Conservation (phyloP, 2,797 vertebrate genomes). For the Poeciliopsis presidionis region DNA sequence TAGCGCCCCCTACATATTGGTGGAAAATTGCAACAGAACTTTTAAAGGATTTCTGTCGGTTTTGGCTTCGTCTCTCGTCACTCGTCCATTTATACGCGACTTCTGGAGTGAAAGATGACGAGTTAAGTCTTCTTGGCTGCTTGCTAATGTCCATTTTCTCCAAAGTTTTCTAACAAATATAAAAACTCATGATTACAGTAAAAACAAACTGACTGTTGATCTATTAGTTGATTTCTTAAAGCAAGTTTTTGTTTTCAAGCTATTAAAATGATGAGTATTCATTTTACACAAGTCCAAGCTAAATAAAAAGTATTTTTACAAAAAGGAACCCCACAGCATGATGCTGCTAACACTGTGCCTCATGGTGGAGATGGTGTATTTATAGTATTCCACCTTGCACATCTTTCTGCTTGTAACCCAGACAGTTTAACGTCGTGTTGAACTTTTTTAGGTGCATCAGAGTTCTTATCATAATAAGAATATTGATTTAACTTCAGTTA, state of each 20-base stretch:
- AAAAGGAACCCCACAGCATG: not conserved
- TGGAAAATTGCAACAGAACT: not conserved
- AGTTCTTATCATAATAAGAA: not conserved
- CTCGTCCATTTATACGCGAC: not conserved
- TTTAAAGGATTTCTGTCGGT: not conserved
- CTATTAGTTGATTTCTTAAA: not conserved
- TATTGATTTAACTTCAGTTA: too few species aligned
- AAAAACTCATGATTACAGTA: not conserved
- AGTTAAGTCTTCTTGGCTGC: not conserved
- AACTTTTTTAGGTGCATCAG: not conserved
- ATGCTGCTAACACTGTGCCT: not conserved
- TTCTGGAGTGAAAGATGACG: not conserved
- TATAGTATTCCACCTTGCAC: not conserved
- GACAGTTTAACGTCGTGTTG: not conserved
- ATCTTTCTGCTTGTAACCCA: not conserved
- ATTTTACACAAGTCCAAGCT: not conserved
- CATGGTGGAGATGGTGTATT: not conserved
- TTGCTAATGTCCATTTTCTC: not conserved
- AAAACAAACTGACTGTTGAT: too few species aligned
- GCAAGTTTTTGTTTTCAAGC: not conserved
- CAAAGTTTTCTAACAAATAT: not conserved
- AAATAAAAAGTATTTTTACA: not conserved
- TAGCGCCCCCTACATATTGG: not conserved
- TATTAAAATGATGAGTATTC: not conserved
- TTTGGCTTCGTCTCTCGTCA: not conserved